Base-by-base conservation (phyloP, 2,113 vertebrate species). In the Pao palembangensis region DNA sequence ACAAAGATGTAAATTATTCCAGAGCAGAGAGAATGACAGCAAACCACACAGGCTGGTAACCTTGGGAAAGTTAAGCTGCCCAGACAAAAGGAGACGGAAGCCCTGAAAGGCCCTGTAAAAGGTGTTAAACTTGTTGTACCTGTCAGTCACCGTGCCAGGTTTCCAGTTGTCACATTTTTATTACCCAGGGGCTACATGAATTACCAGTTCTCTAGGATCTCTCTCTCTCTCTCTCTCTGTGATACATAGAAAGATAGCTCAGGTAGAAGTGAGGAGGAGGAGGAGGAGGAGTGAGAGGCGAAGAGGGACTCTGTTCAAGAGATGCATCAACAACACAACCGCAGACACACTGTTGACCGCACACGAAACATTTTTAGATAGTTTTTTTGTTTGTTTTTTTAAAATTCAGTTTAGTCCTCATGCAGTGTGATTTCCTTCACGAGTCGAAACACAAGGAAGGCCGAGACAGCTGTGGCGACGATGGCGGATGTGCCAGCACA, bases 261-360 rank as follows among this genome's bases (percentile, higher is more conserved):
- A 60, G 18, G 58, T 56, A 28, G 19, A 51, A 38, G 41, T 10
- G 20, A 44, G 52, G 44, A 19, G 48, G 18, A 50, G 48, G 10
- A 19, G n/a, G 51, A 31, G 53, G 15, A 43, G 41, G 21, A 38
- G 42, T 34, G 52, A 58, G 44, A 57, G 63, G 59, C 57, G 50
- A 71, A 48, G 51, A 52, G 57, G 34, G 61, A 56, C 11, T 3
- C 49, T 13, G 41, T 6, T 13, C 53, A 41, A 7, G 44, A 58
- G 50, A 43, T 34, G 41, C 73, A 55, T 65, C n/a, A 69, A 68
- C 67, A 55, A 51, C 19, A 51, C 18, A 67, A 18, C 51, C 11
- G 48, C 70, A 62, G 63, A 54, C 19, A 19, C 48, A 48, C 44
- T 10, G 38, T 57, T 75, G 69, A 78, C 75, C 73, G 52, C 19